Evolutionary conservation across 1,140 invertebrate species (phyloP).

Genomic region (Sycophaga agraensis): DNA sequence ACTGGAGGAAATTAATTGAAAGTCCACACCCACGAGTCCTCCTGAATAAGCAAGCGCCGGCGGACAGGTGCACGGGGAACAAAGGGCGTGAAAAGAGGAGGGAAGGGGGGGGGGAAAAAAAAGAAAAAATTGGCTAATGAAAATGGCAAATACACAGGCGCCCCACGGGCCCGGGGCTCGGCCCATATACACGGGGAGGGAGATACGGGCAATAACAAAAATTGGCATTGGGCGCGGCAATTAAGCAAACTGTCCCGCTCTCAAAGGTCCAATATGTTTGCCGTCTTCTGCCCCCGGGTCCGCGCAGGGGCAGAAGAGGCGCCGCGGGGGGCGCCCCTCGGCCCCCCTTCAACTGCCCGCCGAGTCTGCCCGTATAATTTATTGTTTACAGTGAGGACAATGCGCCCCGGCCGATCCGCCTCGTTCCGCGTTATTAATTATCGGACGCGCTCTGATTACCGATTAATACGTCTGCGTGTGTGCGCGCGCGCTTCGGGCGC

Average conservation of each 20-base stretch:
- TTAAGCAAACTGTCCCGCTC: constrained; percentile 48
- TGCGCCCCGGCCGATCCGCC: background rate
- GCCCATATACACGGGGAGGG: no score
- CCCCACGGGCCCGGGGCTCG: no score
- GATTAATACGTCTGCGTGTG: no score
- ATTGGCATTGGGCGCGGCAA: constrained; percentile 36
- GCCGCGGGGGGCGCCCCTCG: constrained; percentile 9
- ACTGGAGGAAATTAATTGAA: no score
- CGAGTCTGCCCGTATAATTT: constrained; percentile 15
- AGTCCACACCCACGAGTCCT: no score
- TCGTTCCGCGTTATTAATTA: constrained; percentile 12
- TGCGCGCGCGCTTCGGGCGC: no score
- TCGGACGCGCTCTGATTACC: background rate
- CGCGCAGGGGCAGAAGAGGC: no score
- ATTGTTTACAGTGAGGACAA: constrained; percentile 24
- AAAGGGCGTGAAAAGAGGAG: no score
- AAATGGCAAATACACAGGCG: constrained; percentile 12
- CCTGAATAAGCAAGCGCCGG: no score
- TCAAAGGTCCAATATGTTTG: constrained; percentile 55
- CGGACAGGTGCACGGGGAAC: no score
- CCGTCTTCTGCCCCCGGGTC: constrained; percentile 4
- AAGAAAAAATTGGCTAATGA: constrained; percentile 31
- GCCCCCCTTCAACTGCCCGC: constrained; percentile 8
- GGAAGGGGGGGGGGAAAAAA: background rate
- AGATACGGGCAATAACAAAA: constrained; percentile 27